Base-by-base conservation (phyloP, 2,797 vertebrate genomes). In the Tokudaia tokunoshimensis region DNA sequence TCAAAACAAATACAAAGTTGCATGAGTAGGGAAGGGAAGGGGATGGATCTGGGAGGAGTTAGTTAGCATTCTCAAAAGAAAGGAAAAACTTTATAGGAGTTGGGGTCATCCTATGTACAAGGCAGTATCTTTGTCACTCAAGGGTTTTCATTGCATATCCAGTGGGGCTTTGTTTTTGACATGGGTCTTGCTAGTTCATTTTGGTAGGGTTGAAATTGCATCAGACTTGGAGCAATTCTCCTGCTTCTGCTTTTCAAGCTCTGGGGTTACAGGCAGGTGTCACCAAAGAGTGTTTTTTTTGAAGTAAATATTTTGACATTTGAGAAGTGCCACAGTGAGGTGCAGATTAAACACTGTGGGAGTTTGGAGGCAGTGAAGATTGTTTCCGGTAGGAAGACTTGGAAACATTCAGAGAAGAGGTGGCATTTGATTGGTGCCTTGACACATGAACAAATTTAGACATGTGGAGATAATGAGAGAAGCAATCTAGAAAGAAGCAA, bases 241-340 rank as follows among this genome's bases (percentile, higher is more conserved):
- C 59, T 79, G 75, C 31, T 63, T n/a, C 75, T 50, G 75, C 59
- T 59, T 59, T 4, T 41, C 26, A 59, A 44, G 15, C 17, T 90
- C 44, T 52, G 59, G 14, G 44, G 13, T 52, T 20, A 90, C 4
- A 29, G 34, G 22, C 75, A 79, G 44, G 34, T 13, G 59, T 52
- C 75, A 24, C 75, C 5, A 26, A 79, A 50, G 81, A 76, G 91
- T 41, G 26, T 57, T 88, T 90, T 88, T 90, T 94, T 80, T 67
- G 1, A 84, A 94, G 72, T 91, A 84, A 80, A 70, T 55, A 91
- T 70, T 86, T 95, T 79, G 57, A 78, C n/a, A 50, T 70, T 31
- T 59, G 41, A 97, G 59, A 92, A 55, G 19, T 67, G 14, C 47
- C 41, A 1, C 65, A 84, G 52, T 22, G 17, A 85, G n/a, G 59